These are phyloP conservation scores for Brachionus plicatilis DNA, from an alignment of 1,140 invertebrate species.

Conservation along the genomic window DNA sequence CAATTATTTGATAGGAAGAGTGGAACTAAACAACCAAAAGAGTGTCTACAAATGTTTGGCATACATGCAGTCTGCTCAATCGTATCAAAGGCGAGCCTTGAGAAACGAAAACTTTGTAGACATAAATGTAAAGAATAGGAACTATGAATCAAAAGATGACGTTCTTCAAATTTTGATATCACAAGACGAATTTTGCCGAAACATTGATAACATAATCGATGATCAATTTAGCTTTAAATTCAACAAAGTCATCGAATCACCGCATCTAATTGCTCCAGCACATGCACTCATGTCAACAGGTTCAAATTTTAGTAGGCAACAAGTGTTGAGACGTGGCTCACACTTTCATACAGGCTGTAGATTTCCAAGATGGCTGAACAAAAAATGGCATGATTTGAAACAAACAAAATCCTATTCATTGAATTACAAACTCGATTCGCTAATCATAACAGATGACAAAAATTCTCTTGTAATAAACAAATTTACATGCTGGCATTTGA, in stretches of 20 bases:
- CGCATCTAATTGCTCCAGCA: not conserved
- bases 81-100: not conserved
- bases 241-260: not conserved
- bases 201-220: constrained; percentile 20
- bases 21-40: not conserved
- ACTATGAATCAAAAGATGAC: not conserved
- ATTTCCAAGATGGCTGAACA: constrained; percentile 33
- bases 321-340: not conserved
- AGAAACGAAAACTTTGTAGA: not conserved
- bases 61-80: not conserved
- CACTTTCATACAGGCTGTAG: not conserved
- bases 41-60: constrained; percentile 12
- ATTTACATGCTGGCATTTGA: constrained; percentile 15
- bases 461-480: constrained; percentile 21
- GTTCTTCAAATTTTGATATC: not conserved
- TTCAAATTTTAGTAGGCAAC: not conserved
- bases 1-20: constrained; percentile 28
- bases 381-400: constrained; percentile 34
- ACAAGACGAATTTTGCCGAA: constrained; percentile 36
- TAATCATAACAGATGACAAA: not conserved
- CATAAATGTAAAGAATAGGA: not conserved
- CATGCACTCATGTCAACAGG: not conserved
- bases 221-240: constrained; percentile 37
- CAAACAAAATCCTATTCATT: constrained; percentile 27
- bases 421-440: constrained; percentile 6